Base-by-base conservation (phyloP, 2,113 vertebrate species). In the Calonectris borealis region DNA sequence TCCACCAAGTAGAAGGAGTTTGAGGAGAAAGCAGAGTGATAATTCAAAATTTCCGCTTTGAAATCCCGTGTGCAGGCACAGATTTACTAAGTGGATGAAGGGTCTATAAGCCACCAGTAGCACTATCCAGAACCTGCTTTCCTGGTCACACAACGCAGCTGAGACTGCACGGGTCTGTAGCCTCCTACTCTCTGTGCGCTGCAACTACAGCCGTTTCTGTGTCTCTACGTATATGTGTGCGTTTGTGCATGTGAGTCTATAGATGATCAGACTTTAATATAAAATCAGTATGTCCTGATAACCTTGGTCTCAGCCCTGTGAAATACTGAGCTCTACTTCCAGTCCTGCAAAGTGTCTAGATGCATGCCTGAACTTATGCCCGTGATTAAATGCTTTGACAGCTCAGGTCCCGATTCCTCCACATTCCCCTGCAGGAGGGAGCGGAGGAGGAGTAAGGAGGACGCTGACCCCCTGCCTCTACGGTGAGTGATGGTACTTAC, bases 401-500 rank as follows among this genome's bases (percentile, higher is more conserved):
- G 69, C 42, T 90, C 69, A 72, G 48, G 54, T 77, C 73, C 54
- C 0, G 3, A 38, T 68, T 86, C 66, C 46, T 93, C 17, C 51
- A 80, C 15, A 8, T 62, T 83, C 44, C 46, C 66, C 70, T 42
- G 75, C 58, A 80, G 54, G 78, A 96, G 73, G 42, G 36, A 85
- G 66, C 1, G 3, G 73, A 73, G 82, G 36, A 84, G 44, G 26
- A 72, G 13, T 87, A 80, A 90, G 46, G 54, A 92, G 85, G 40
- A 46, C 13, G 8, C 49, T 90, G 90, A 91, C 66, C 92, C 7
- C 7, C 87, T 88, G 82, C 52, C 46, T 96, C 75, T 58, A n/a
- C 6, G 54, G 68, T 77, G 75, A 95, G 85, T 86, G 94, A 94
- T 90, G 85, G 92, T 93, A 89, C 58, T 96, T 76, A 69, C 70